Percentiles rank a stretch among this genome's conserved stretches.
Evolutionary conservation across 2,113 vertebrate genomes (phyloP).

Genomic region (Axis porcinus): DNA sequence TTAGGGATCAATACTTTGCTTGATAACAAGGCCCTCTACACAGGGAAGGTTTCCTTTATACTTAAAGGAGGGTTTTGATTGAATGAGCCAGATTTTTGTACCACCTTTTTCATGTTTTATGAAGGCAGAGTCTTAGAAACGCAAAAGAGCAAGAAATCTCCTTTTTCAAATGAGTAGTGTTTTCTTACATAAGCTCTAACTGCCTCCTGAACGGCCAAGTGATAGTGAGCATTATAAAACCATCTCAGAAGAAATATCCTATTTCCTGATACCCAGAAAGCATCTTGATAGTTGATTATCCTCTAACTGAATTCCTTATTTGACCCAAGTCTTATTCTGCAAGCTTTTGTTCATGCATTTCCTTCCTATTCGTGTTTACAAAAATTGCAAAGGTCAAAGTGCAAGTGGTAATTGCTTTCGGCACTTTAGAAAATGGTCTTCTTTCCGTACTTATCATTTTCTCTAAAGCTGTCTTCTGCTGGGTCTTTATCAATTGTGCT

Average conservation of each 20-base stretch:
- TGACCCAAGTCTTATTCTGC: constrained; percentile 17
- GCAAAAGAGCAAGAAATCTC: neutral
- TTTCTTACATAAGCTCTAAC: neutral
- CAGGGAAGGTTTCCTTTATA: neutral
- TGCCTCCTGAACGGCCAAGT: neutral
- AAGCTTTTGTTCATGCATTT: constrained; percentile 52
- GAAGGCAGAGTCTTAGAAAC: constrained; percentile 19
- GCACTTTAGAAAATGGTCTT: constrained; percentile 68
- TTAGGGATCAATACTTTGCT: neutral
- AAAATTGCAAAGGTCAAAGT: constrained; percentile 57
- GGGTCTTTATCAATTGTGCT: constrained; percentile 30
- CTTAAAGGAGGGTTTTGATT: neutral
- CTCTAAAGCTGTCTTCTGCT: constrained; percentile 38
- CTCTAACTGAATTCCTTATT: constrained; percentile 30
- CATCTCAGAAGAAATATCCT: neutral
- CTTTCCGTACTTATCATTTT: constrained; percentile 48
- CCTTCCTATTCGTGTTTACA: constrained; percentile 43
- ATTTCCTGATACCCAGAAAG: neutral
- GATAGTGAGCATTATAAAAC: neutral
- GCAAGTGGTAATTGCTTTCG: constrained; percentile 48
- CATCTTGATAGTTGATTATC: neutral
- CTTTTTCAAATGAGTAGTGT: neutral
- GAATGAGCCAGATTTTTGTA: neutral
- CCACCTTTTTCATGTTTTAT: neutral
- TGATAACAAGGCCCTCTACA: neutral